phyloP scores from a whole-genome alignment of 1,140 invertebrate genomes.

The Oedothorax gibbosus region DNA sequence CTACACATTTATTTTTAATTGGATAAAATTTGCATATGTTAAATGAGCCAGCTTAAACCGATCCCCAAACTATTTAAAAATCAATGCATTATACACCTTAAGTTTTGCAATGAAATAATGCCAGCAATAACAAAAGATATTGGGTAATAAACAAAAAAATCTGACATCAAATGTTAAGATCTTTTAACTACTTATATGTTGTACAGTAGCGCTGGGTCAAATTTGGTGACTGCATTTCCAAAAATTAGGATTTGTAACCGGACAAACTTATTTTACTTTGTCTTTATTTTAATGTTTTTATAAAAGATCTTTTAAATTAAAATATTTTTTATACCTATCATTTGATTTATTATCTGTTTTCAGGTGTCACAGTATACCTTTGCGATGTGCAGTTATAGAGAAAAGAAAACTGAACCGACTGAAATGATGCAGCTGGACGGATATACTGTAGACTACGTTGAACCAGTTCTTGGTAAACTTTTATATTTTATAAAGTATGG shows the following conservation, averaged over 20 bases:
- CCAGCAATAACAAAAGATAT: too few relatives aligned
- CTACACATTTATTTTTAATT: neutral
- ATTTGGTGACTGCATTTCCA: too few relatives aligned
- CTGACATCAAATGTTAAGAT: neutral
- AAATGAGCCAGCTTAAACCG: too few relatives aligned
- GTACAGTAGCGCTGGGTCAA: neutral
- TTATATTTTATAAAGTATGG: conserved; percentile 5
- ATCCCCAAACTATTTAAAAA: too few relatives aligned
- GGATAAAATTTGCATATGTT: neutral
- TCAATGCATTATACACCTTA: neutral
- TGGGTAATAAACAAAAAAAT: too few relatives aligned
- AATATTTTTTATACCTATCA: neutral
- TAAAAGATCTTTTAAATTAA: neutral
- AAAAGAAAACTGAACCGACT: conserved; percentile 98
- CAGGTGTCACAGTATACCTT: conserved; percentile 99
- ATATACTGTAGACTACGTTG: conserved; percentile 99
- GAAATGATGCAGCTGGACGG: conserved; percentile 99
- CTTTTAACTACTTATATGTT: neutral
- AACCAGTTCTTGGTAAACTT: conserved; percentile 83
- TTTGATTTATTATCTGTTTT: neutral
- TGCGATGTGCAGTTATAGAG: conserved; percentile 99
- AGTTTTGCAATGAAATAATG: neutral
- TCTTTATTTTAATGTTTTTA: neutral
- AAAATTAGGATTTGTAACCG: neutral
- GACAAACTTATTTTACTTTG: neutral